phyloP scores from a whole-genome alignment of 2,888 invertebrate species.

The Choreutis nemorana region DNA sequence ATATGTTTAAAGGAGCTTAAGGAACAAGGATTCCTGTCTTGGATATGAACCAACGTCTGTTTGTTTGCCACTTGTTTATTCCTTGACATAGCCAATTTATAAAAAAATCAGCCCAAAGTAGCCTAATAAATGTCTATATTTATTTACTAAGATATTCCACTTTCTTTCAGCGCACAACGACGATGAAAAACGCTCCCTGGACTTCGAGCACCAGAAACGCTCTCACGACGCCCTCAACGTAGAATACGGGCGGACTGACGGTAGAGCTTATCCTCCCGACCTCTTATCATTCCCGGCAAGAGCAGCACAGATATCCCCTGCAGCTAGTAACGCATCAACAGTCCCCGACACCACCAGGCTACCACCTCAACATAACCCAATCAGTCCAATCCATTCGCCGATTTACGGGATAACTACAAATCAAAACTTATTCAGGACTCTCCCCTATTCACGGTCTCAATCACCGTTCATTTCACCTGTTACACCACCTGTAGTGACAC shows the following conservation, averaged over 20 bases:
- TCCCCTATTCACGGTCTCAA: conserved; percentile 81
- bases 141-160: no score
- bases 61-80: no score
- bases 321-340: conserved; percentile 84
- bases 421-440: conserved; percentile 76
- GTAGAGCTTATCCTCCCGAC: conserved; percentile 79
- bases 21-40: no score
- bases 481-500: conserved; percentile 71
- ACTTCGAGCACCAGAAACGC: conserved; percentile 68
- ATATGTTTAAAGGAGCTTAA: no score
- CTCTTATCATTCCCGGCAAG: conserved; percentile 79
- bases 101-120: no score
- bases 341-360: conserved; percentile 76
- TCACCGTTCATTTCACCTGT: conserved; percentile 76
- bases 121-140: no score
- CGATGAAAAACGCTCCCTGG: conserved; percentile 75
- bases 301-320: conserved; percentile 76
- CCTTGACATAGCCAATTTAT: no score
- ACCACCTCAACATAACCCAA: conserved; percentile 62
- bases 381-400: conserved; percentile 73
- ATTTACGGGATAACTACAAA: conserved; percentile 70
- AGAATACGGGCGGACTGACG: conserved; percentile 63
- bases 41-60: no score
- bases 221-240: conserved; percentile 63
- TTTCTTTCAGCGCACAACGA: conserved; percentile 67